Base-by-base conservation (phyloP, 1,140 invertebrate species). In the Thaumetopoea pityocampa region DNA sequence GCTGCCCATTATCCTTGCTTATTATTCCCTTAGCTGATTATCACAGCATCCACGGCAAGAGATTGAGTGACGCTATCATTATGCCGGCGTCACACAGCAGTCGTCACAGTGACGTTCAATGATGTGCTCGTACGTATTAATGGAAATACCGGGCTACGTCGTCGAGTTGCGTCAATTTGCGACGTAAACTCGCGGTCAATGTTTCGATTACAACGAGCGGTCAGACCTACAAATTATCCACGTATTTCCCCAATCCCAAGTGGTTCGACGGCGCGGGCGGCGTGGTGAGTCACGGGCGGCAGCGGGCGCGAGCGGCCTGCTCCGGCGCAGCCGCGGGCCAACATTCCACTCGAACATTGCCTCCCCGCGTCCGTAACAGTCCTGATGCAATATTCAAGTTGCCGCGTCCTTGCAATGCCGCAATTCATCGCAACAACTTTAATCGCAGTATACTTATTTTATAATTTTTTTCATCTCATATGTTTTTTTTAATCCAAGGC, bases 331-430 rank as follows among this genome's bases (percentile, higher is more conserved):
- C 56, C 49, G 43, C 49, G 57, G 50, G 57, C 67, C 67, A 60
- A 64, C 79, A 83, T 83, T 83, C 79, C 76, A 57, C 46, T 67
- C 63, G 79, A 76, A 49, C 79, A 58, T 80, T 83, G 79, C 70
- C 79, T 83, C 64, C 67, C 67, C 35, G 36, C 45, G 56, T 54
- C 70, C 56, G 66, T 63, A 61, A 67, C 59, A 57, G 44, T 67
- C 73, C 72, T 83, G 79, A 83, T 83, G 77, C 79, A 83, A 81
- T 81, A 83, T 79, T 83, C 74, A 83, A 83, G 77, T 81, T 83
- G 81, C 72, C 70, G 76, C 79, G 79, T 83, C 79, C 79, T 83
- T 83, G 77, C 77, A 83, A 81, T 83, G 79, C 76, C 79, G 77
- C 81, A 83, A 83, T 83, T 83, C 77, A 74, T 79, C 79, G 69